These are phyloP conservation scores for Hyppa rectilinea DNA, from an alignment of 2,888 invertebrate genomes.

Conservation along the genomic window DNA sequence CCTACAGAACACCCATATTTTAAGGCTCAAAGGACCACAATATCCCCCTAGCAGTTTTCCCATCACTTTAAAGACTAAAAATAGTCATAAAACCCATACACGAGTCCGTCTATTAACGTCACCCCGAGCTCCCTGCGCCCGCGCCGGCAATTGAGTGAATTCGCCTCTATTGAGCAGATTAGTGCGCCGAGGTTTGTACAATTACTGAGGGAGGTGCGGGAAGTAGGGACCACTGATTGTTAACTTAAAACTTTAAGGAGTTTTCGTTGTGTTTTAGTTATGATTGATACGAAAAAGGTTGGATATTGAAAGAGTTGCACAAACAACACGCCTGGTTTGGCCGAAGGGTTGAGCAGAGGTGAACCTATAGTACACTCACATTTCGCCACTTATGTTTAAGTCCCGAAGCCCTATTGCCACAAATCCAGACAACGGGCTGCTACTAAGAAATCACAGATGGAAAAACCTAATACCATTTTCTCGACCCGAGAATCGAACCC, in stretches of 20 bases:
- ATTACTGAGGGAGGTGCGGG: constrained; percentile 75
- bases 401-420: too few species aligned
- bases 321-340: too few species aligned
- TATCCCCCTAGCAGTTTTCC: neutral
- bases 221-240: constrained; percentile 57
- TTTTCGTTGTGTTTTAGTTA: constrained; percentile 9
- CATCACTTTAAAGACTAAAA: constrained; percentile 51
- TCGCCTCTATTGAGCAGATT: constrained; percentile 87
- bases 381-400: too few species aligned
- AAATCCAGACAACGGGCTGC: too few species aligned
- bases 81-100: constrained; percentile 52
- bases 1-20: too few species aligned
- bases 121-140: constrained; percentile 73
- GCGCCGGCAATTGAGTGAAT: constrained; percentile 84
- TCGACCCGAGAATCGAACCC: too few species aligned
- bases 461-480: too few species aligned
- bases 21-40: neutral
- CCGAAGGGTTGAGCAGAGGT: too few species aligned
- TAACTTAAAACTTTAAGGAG: constrained; percentile 56
- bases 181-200: constrained; percentile 81
- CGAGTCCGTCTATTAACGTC: constrained; percentile 62
- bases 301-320: neutral
- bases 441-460: too few species aligned
- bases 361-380: too few species aligned
- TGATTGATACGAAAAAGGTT: neutral